These are phyloP conservation scores for Drosophila subquinaria DNA, from an alignment of 2,888 invertebrate genomes.

Conservation along the genomic window DNA sequence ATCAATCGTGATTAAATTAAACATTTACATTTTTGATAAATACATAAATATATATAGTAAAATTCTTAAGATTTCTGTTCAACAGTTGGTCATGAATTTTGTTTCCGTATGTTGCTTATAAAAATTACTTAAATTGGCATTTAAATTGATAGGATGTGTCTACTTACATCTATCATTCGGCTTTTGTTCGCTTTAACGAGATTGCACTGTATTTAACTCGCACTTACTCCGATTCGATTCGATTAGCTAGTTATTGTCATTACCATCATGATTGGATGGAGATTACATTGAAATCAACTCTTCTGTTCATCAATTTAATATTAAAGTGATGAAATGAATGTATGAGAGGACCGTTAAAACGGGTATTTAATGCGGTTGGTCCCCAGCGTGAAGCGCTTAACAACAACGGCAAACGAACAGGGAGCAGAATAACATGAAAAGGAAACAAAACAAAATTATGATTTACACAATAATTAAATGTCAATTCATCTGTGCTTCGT, in stretches of 20 bases:
- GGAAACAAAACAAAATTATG: conserved; percentile 59
- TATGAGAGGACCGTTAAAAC: conserved; percentile 56
- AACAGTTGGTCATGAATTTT: background rate
- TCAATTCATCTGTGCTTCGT: conserved; percentile 67
- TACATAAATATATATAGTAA: background rate
- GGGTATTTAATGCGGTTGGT: conserved; percentile 58
- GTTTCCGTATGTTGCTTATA: background rate
- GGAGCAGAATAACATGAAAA: conserved; percentile 17
- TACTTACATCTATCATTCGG: background rate
- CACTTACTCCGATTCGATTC: background rate
- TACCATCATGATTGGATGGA: conserved; percentile 2
- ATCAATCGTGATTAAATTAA: background rate
- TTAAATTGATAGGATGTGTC: background rate
- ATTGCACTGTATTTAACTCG: conserved; percentile 1
- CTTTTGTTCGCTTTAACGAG: background rate
- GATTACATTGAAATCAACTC: conserved; percentile 52
- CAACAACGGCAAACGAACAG: conserved; percentile 23
- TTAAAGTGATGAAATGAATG: conserved; percentile 50
- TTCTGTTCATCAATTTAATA: conserved; percentile 26
- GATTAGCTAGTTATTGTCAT: conserved; percentile 15
- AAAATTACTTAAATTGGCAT: background rate
- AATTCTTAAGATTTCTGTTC: background rate
- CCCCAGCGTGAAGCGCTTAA: conserved; percentile 24
- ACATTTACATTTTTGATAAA: too few species aligned
- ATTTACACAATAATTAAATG: conserved; percentile 77